Evolutionary conservation across 64 coral and sea anemone genomes (phyloP).

Genomic region (Porites australiensis): DNA sequence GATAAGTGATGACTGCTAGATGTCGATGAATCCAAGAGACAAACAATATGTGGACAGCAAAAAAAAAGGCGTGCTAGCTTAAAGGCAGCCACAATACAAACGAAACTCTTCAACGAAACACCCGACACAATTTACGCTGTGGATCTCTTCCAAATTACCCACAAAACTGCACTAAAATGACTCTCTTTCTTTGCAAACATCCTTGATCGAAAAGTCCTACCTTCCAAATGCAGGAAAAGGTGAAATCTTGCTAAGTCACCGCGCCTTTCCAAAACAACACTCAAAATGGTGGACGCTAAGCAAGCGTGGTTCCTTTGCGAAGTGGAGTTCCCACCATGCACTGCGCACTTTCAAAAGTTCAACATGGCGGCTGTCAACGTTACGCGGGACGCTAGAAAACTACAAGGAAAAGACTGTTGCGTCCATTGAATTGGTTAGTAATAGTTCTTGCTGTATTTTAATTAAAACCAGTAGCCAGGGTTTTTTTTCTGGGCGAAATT

Average conservation of each 20-base stretch:
- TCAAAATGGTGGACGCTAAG: slow-evolving; percentile 90
- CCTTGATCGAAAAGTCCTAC: background rate
- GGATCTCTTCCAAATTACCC: background rate
- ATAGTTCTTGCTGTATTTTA: too few relatives aligned
- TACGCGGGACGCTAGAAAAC: background rate
- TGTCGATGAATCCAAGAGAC: background rate
- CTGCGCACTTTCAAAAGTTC: background rate
- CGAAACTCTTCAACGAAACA: background rate
- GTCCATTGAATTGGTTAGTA: background rate
- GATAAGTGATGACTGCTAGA: too few relatives aligned
- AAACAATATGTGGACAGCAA: background rate
- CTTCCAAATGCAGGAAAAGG: background rate
- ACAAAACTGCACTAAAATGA: background rate
- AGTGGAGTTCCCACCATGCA: background rate
- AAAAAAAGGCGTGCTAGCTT: background rate
- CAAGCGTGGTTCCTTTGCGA: slow-evolving; percentile 91
- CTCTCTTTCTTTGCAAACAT: background rate
- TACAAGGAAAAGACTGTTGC: background rate
- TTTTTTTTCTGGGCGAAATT: background rate
- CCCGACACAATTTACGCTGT: background rate
- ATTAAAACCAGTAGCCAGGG: background rate
- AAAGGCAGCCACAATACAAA: background rate
- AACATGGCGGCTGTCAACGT: background rate
- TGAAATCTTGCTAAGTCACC: slow-evolving; percentile 84
- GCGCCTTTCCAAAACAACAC: slow-evolving; percentile 63